Conservation (phyloP, 2,888 invertebrate species). For the Apoderus coryli region DNA sequence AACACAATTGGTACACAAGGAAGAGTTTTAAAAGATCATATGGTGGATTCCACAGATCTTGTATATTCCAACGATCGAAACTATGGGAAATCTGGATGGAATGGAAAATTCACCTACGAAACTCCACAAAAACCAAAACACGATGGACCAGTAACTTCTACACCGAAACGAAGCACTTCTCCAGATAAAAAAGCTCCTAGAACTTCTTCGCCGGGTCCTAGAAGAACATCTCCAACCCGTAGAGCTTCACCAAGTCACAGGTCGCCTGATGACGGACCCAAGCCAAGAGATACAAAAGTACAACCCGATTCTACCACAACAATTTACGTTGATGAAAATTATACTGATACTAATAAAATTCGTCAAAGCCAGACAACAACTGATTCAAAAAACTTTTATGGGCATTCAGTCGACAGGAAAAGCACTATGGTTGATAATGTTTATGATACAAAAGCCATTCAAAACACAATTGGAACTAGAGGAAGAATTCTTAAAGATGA, state of each 20-base stretch:
- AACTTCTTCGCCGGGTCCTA: background rate
- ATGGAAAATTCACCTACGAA: conserved; percentile 28
- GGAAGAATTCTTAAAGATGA: conserved; percentile 37
- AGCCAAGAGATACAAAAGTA: conserved; percentile 6
- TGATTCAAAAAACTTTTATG: conserved; percentile 28
- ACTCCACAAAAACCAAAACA: conserved; percentile 15
- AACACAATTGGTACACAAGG: conserved; percentile 28
- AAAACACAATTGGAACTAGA: conserved; percentile 30
- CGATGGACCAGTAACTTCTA: conserved; percentile 9
- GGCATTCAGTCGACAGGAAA: conserved; percentile 25
- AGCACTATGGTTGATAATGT: conserved; percentile 26
- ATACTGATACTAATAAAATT: conserved; percentile 22
- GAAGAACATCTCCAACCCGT: conserved; percentile 4
- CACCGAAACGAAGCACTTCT: conserved; percentile 11
- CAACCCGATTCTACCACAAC: conserved; percentile 11
- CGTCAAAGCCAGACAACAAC: conserved; percentile 21
- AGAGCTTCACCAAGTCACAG: conserved; percentile 3
- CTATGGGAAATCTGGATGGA: conserved; percentile 30
- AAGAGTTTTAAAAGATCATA: conserved; percentile 35
- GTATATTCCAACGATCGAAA: conserved; percentile 28
- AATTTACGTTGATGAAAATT: conserved; percentile 23
- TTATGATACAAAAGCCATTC: conserved; percentile 28
- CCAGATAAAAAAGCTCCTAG: conserved; percentile 6
- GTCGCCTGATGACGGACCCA: conserved; percentile 3
- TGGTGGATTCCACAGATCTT: conserved; percentile 31